Evolutionary conservation across 1,140 invertebrate genomes (phyloP).

Genomic region (Amyelois transitella): DNA sequence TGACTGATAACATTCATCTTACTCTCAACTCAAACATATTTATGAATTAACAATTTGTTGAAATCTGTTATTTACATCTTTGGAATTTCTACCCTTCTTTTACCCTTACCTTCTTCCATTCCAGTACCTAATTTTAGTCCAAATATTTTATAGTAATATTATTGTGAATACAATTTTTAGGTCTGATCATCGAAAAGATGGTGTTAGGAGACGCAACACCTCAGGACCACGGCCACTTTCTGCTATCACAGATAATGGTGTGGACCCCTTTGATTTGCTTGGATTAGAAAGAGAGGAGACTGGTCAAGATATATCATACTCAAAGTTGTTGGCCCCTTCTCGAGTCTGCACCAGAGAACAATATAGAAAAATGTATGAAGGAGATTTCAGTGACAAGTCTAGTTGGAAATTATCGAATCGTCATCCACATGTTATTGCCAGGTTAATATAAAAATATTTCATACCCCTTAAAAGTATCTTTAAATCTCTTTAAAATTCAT

Average conservation of each 20-base stretch:
- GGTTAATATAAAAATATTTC: constrained; percentile 66
- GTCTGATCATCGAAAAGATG: constrained; percentile 83
- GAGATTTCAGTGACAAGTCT: constrained; percentile 73
- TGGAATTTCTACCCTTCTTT: no score
- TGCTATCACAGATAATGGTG: constrained; percentile 87
- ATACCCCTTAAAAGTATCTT: background rate
- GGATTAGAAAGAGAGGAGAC: constrained; percentile 88
- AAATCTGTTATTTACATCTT: background rate
- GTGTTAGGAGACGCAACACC: constrained; percentile 85
- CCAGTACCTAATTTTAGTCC: no score
- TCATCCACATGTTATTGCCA: constrained; percentile 79
- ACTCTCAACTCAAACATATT: no score
- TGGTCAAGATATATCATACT: constrained; percentile 91
- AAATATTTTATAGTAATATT: background rate
- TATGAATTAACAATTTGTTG: background rate
- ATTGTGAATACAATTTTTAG: constrained; percentile 55
- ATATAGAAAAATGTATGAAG: constrained; percentile 72
- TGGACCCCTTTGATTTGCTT: constrained; percentile 89
- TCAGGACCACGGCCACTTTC: constrained; percentile 88
- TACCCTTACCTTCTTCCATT: no score
- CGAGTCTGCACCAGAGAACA: constrained; percentile 75
- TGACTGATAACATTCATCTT: constrained; percentile 6
- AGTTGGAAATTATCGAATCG: constrained; percentile 59
- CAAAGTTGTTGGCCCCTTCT: constrained; percentile 86
- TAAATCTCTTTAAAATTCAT: no score